Evolutionary conservation across 2,888 invertebrate genomes (phyloP).

Genomic region (Hedya salicella): DNA sequence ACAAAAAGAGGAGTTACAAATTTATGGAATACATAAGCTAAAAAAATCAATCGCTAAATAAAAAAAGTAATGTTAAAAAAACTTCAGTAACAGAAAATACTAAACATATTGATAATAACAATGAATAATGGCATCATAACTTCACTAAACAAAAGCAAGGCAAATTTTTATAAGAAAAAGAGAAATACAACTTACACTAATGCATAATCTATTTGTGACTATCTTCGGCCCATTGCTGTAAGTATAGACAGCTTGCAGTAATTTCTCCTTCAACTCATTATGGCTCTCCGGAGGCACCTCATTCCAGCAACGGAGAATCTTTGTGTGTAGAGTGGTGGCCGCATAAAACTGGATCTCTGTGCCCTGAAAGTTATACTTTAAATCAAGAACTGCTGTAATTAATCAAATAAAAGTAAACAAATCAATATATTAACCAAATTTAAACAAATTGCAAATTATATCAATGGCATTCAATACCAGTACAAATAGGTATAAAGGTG

Average conservation of each 20-base stretch:
- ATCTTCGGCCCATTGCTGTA: constrained; percentile 93
- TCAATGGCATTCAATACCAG: constrained; percentile 7
- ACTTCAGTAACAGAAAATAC: no score
- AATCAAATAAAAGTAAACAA: constrained; percentile 39
- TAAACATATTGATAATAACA: no score
- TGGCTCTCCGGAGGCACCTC: constrained; percentile 93
- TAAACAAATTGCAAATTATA: constrained; percentile 19
- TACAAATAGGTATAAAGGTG: constrained; percentile 5
- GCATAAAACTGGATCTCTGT: constrained; percentile 97
- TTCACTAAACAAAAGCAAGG: not conserved
- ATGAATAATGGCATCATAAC: not conserved
- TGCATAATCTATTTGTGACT: constrained; percentile 93
- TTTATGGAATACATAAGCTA: no score
- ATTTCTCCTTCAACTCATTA: constrained; percentile 89
- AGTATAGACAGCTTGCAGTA: constrained; percentile 90
- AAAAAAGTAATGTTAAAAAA: no score
- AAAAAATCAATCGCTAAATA: no score
- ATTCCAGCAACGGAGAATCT: constrained; percentile 94
- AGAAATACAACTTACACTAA: constrained; percentile 91
- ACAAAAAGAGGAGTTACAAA: no score
- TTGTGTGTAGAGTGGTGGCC: constrained; percentile 94
- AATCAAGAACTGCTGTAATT: constrained; percentile 36
- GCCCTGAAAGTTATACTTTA: constrained; percentile 82
- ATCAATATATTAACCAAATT: constrained; percentile 33
- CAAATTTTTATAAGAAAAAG: not conserved